Conservation (phyloP, 30 jellyfish, hydroid and myxozoan species). For the Aurelia coerulea region DNA sequence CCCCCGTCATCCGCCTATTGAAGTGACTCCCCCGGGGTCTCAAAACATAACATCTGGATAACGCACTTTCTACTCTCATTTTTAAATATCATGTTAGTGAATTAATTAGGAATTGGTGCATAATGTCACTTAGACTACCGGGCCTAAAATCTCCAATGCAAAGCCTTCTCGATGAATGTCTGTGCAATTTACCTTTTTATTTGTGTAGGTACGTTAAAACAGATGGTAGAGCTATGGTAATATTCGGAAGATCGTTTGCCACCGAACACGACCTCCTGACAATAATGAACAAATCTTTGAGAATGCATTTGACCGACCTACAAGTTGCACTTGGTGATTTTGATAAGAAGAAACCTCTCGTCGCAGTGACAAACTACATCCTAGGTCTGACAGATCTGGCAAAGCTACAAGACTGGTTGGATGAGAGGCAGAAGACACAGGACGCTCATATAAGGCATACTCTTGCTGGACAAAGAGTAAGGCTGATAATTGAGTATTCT, state of each 20-base stretch:
- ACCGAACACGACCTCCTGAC: conserved; percentile 44
- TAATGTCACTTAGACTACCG: no score
- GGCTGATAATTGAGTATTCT: conserved; percentile 33
- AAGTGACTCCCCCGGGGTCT: no score
- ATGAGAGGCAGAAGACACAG: neutral
- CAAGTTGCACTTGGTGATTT: conserved; percentile 57
- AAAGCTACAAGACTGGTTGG: conserved; percentile 34
- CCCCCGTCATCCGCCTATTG: no score
- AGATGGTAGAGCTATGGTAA: conserved; percentile 36
- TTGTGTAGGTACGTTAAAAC: conserved; percentile 29
- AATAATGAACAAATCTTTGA: conserved; percentile 23
- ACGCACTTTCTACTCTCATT: no score
- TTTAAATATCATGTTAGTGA: no score
- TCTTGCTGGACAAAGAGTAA: conserved; percentile 17
- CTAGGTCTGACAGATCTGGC: conserved; percentile 17
- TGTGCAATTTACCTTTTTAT: neutral
- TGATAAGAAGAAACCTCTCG: conserved; percentile 30
- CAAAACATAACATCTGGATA: no score
- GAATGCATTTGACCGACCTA: conserved; percentile 41
- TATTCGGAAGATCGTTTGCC: conserved; percentile 36
- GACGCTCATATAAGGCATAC: conserved; percentile 54
- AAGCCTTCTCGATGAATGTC: neutral
- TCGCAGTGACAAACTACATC: conserved; percentile 52
- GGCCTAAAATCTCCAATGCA: no score
- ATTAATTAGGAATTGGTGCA: no score